Evolutionary conservation across 2,888 invertebrate species (phyloP).

Genomic region (Octodonta nipae): DNA sequence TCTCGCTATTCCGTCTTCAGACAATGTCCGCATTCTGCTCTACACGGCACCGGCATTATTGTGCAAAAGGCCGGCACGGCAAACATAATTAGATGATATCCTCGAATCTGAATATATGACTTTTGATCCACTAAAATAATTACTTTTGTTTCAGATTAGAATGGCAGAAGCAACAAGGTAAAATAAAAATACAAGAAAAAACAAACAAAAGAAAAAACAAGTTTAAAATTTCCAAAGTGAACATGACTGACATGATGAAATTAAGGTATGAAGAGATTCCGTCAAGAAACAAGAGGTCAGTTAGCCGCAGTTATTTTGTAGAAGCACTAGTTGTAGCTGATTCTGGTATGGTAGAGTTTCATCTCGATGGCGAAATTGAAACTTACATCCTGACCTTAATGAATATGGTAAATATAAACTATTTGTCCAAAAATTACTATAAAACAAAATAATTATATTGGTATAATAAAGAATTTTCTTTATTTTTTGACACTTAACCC

Average conservation of each 20-base stretch:
- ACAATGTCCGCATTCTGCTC: too few relatives aligned
- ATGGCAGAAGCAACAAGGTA: conserved; percentile 43
- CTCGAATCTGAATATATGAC: too few relatives aligned
- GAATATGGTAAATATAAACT: conserved; percentile 88
- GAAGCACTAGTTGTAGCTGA: conserved; percentile 82
- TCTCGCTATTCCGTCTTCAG: too few relatives aligned
- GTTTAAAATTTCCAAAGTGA: conserved; percentile 26
- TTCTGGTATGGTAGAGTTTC: conserved; percentile 74
- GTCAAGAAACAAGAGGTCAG: conserved; percentile 41
- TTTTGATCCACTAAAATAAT: too few relatives aligned
- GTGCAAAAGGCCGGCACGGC: too few relatives aligned
- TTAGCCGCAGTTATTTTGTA: conserved; percentile 65
- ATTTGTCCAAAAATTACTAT: too few relatives aligned
- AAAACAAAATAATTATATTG: too few relatives aligned
- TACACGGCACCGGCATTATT: too few relatives aligned
- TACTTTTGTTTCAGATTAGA: conserved; percentile 36
- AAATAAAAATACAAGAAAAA: conserved; percentile 38
- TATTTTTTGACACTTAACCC: too few relatives aligned
- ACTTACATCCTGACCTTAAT: conserved; percentile 80
- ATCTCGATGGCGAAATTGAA: conserved; percentile 65
- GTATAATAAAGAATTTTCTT: too few relatives aligned
- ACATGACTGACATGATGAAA: conserved; percentile 32
- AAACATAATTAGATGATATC: too few relatives aligned
- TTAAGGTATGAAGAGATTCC: conserved; percentile 30
- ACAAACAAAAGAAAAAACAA: conserved; percentile 22